Evolutionary conservation across 2,888 invertebrate genomes (phyloP).

Genomic region (Dioctria linearis): DNA sequence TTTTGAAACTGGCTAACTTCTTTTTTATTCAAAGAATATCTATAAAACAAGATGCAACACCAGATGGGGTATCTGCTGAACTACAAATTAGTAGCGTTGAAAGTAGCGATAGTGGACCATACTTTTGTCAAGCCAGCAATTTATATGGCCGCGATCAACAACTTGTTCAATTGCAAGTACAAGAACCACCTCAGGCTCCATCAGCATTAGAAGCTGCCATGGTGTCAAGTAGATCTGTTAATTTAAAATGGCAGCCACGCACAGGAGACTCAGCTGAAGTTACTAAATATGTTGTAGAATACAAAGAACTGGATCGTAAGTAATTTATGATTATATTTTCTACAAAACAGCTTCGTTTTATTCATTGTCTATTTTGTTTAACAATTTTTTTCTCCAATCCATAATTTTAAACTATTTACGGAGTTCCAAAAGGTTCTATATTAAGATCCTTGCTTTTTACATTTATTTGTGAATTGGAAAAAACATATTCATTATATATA

Average conservation of each 20-base stretch:
- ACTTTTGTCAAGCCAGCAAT: constrained; percentile 85
- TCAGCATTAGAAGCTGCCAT: constrained; percentile 78
- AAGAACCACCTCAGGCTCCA: constrained; percentile 83
- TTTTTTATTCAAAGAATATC: constrained; percentile 70
- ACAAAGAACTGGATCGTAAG: constrained; percentile 77
- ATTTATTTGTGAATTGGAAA: too few species aligned
- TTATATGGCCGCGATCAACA: constrained; percentile 82
- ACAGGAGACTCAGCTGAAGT: constrained; percentile 80
- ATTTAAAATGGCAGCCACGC: constrained; percentile 83
- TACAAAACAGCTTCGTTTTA: not conserved
- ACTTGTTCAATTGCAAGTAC: constrained; percentile 80
- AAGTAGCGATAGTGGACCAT: constrained; percentile 81
- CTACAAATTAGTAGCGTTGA: constrained; percentile 80
- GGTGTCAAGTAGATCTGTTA: constrained; percentile 80
- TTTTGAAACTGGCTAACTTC: not conserved
- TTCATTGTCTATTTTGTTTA: too few species aligned
- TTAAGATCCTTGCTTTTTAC: too few species aligned
- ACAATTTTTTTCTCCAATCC: too few species aligned
- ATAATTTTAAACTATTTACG: too few species aligned
- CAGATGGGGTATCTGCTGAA: constrained; percentile 80
- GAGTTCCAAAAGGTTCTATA: not conserved
- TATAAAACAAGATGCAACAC: constrained; percentile 79
- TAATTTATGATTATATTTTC: constrained; percentile 43
- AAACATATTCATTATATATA: too few species aligned
- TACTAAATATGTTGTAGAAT: constrained; percentile 80